Evolutionary conservation across 2,888 invertebrate genomes (phyloP), one percentile per base, ranked within the genome.

Genomic region (Drosophila seclusa): DNA sequence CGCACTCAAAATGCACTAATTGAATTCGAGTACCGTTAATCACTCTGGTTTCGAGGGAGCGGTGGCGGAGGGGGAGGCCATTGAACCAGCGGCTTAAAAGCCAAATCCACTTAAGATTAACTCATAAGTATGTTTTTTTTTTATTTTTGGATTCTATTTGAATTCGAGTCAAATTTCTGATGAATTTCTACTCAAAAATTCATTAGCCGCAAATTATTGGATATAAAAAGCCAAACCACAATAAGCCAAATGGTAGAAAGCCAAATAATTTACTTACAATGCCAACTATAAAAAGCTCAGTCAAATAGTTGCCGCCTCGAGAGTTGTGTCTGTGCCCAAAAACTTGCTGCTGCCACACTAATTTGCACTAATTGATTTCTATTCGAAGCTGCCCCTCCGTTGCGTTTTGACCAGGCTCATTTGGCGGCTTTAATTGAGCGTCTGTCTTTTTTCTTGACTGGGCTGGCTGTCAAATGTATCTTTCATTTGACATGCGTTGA

Each of bases 341-440:
- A 73, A 61, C 53, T 61, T 54, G 75, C 57, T 24, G 45, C 27
- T 52, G 65, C 62, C 80, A 50, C 58, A 80, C 87, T 89, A 90
- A 90, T 86, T 86, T 88, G 80, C 76, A 82, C 87, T 89, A 87
- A 87, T 87, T 87, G 87, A 89, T 90, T 87, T 90, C 72, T 81
- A 83, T 77, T 68, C 59, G 58, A 68, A 65, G 70, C 66, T 38
- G 53, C 42, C 42, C 29, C 45, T 27, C 24, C 40, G 8, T 24
- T 45, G 49, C 32, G 48, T 55, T 38, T 64, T 62, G 69, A 58
- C 63, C 69, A 59, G 69, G 64, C 80, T 60, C 65, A 73, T 71
- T 76, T 76, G 83, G 57, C 67, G 71, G 72, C 79, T 83, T 90
- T 89, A 83, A 87, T 90, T 87, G 84, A 82, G 76, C 89, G 74